phyloP scores from a whole-genome alignment of 2,113 vertebrate species.

The Pituophis catenifer region DNA sequence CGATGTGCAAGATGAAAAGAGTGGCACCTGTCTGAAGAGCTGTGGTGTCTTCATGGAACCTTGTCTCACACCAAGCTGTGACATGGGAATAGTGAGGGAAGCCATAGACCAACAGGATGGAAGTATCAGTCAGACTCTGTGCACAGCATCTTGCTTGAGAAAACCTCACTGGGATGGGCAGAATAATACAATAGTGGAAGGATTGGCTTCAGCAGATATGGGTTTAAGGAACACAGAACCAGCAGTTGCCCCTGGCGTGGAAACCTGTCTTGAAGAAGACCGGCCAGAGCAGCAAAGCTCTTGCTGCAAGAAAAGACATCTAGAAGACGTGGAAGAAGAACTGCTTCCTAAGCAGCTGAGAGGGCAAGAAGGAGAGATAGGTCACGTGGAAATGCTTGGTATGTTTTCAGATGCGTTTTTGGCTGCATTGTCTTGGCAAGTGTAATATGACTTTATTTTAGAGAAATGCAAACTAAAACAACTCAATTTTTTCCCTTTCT shows the following conservation, averaged over 20 bases:
- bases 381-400: not conserved
- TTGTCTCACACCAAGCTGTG: not conserved
- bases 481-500: not conserved
- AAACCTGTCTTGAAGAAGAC: not conserved
- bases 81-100: constrained; percentile 11
- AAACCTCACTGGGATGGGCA: not conserved
- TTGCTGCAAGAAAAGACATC: not conserved
- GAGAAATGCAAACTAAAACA: not conserved
- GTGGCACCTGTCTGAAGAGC: not conserved
- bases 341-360: not conserved
- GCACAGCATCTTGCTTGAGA: not conserved
- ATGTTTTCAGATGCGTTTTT: not conserved
- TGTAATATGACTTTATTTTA: too few species aligned
- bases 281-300: not conserved
- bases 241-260: not conserved
- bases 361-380: not conserved
- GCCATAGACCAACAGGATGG: not conserved
- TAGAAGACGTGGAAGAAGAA: not conserved
- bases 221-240: not conserved
- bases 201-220: not conserved
- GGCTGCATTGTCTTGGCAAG: not conserved
- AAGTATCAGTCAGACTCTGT: not conserved
- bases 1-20: not conserved
- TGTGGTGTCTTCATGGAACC: constrained; percentile 14
- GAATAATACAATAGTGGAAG: not conserved